These are phyloP conservation scores for Cebidichthys violaceus DNA, from an alignment of 2,113 vertebrate genomes.

Conservation along the genomic window DNA sequence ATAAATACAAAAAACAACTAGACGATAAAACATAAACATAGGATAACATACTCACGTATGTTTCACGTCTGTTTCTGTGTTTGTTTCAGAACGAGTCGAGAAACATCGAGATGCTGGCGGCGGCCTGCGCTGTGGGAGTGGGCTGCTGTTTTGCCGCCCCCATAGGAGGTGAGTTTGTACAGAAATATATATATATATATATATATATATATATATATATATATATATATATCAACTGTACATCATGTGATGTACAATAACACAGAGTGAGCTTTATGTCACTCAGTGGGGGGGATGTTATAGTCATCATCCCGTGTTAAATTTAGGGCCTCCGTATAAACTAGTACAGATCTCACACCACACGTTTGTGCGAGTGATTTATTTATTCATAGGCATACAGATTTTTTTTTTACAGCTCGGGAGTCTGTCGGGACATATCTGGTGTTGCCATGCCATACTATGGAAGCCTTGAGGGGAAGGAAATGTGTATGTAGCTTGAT, in stretches of 20 bases:
- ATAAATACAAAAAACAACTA: no score
- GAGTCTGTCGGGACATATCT: no score
- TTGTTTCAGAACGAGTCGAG: slow-evolving; percentile 84
- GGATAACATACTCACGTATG: no score
- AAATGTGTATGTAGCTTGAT: no score
- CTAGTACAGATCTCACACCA: no score
- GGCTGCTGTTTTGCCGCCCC: slow-evolving; percentile 96
- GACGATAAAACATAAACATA: no score
- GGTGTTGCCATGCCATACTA: no score
- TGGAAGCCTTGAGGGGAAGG: no score
- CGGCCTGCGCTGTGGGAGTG: slow-evolving; percentile 93
- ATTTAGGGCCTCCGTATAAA: not conserved
- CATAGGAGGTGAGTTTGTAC: slow-evolving; percentile 89
- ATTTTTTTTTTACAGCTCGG: not conserved
- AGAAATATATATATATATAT: not conserved
- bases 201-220: not conserved
- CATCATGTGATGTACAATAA: not conserved
- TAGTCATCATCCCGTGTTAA: not conserved
- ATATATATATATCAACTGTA: not conserved
- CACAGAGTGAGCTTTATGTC: slow-evolving; percentile 2
- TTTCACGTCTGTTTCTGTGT: slow-evolving; percentile 18
- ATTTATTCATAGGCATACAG: slow-evolving; percentile 3
- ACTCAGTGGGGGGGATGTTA: not conserved
- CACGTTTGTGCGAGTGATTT: not conserved
- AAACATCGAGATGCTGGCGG: slow-evolving; percentile 95